Base-by-base conservation (phyloP, 1,140 invertebrate species). In the Eciton burchellii region DNA sequence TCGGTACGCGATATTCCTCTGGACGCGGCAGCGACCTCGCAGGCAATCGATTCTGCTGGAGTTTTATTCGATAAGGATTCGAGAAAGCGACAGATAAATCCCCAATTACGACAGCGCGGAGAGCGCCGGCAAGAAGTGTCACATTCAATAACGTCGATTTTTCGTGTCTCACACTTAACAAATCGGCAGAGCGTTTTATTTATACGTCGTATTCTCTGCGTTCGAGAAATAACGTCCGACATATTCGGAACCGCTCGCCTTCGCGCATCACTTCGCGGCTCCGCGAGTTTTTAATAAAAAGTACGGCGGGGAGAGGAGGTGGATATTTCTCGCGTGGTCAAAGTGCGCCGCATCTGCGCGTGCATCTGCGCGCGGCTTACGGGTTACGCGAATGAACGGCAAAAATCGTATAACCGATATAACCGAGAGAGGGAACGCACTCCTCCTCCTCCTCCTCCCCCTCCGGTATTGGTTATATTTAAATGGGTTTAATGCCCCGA, bases 381-480 rank as follows among this genome's bases (percentile, higher is more conserved):
- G 89, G 89, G 89, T 91, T 92, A 92, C 90, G 71, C 71, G 90
- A 93, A 92, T 92, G 88, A 92, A 92, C 90, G 89, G 87, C 89
- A 89, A 92, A 92, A 92, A 91, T 91, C 92, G 90, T 76, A 76
- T 92, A n/a, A n/a, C n/a, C 76, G 85, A 88, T 91, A 90, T 91
- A 89, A 90, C 87, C 66, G 65, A 84, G 52, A 84, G 83, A 84
- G 84, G 77, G 90, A 89, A 87, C 70, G 74, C 82, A 71, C 68
- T 72, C 57, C 21, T 14, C 26, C 68, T 41, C 35, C 35, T 35
- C 2, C 21, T 14, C 26, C 68, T 41, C 35, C 35, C 6, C 2
- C 29, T 4, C 83, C 56, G 81, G 74, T 89, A 90, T 91, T 89
- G 90, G 86, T 85, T 89, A 92, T 92, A 92, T 92, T 92, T 91